A percentile compares a stretch with the other conserved stretches of the same genome.
Evolutionary conservation across 2,888 invertebrate species (phyloP).

Genomic region (Mystacides longicornis): DNA sequence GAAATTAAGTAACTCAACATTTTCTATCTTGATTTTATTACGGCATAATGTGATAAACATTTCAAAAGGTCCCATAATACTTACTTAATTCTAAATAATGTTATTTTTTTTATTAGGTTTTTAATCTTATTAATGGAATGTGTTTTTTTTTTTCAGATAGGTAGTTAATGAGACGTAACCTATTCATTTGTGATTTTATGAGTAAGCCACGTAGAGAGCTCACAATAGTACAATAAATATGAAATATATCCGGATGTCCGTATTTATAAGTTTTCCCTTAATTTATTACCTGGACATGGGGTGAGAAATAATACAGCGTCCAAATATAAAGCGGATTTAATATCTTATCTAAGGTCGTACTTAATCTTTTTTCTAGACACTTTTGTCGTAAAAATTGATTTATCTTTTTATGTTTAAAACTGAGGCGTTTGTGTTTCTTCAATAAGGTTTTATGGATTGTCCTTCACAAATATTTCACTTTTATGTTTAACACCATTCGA

Average conservation of each 20-base stretch:
- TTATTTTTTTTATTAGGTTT: no score
- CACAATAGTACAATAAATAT: background rate
- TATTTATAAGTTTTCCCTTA: conserved; percentile 7
- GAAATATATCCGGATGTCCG: background rate
- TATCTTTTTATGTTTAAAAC: conserved; percentile 13
- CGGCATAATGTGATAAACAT: no score
- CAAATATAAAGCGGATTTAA: conserved; percentile 19
- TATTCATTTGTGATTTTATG: background rate
- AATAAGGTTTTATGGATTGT: conserved; percentile 8
- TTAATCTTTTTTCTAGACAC: conserved; percentile 21
- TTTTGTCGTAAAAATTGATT: conserved; percentile 20
- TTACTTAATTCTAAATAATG: no score
- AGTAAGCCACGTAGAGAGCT: background rate
- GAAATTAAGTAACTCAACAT: no score
- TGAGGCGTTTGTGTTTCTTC: conserved; percentile 13
- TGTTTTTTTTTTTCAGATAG: no score
- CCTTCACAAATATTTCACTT: background rate
- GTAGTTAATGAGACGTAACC: background rate
- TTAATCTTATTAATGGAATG: no score
- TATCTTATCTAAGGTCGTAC: conserved; percentile 21
- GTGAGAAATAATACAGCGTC: conserved; percentile 10
- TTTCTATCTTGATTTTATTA: no score
- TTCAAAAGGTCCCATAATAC: no score
- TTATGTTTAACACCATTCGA: no score
- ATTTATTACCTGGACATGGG: background rate